phyloP scores from a whole-genome alignment of 2,113 vertebrate species.

The Poecilia latipinna region DNA sequence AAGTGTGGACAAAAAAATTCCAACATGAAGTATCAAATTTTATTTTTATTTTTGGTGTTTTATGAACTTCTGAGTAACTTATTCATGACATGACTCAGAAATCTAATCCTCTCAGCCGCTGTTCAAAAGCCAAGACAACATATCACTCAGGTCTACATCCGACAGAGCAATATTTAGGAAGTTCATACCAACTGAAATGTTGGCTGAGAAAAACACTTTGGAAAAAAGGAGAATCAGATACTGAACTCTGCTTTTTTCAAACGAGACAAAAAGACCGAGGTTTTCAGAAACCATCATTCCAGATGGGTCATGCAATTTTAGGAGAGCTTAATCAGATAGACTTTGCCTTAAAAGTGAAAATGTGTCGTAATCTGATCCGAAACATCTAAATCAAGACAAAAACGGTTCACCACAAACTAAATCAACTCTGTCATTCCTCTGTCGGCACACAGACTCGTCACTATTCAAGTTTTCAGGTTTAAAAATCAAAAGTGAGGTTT shows the following conservation, averaged over 20 bases:
- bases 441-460: neutral
- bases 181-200: too few relatives aligned
- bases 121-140: too few relatives aligned
- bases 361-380: neutral
- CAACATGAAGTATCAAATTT: too few relatives aligned
- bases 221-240: too few relatives aligned
- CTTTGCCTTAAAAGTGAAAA: neutral
- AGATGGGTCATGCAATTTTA: neutral
- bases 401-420: neutral
- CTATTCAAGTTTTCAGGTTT: neutral
- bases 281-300: neutral
- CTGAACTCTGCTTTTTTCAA: neutral
- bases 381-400: neutral
- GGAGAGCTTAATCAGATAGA: neutral
- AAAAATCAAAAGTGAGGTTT: neutral
- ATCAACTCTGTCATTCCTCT: neutral
- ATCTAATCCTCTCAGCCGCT: too few relatives aligned
- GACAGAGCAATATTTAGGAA: too few relatives aligned
- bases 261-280: neutral
- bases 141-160: too few relatives aligned
- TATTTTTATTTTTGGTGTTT: too few relatives aligned
- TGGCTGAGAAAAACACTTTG: too few relatives aligned
- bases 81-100: too few relatives aligned
- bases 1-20: too few relatives aligned
- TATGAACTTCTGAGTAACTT: too few relatives aligned